These are phyloP conservation scores for Odontamblyopus lacepedii DNA, from an alignment of 2,797 vertebrate species.

Conservation along the genomic window DNA sequence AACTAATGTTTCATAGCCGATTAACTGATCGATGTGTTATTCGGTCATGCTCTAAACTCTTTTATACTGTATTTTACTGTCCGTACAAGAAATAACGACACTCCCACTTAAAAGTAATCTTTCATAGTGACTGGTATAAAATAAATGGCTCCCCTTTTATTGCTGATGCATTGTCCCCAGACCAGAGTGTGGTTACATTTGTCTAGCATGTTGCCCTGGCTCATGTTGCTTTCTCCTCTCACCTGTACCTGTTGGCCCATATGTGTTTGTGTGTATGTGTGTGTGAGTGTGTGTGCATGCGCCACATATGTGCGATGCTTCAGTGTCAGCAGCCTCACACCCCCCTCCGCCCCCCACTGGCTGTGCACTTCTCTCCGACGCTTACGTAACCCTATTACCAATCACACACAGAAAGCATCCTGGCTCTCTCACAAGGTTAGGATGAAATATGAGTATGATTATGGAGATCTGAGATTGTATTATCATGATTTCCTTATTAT, in stretches of 20 bases:
- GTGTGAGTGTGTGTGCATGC: slow-evolving; percentile 16
- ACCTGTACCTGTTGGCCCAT: slow-evolving; percentile 22
- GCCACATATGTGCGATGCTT: slow-evolving; percentile 58
- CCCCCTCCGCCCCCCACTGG: slow-evolving; percentile 18
- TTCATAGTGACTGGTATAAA: slow-evolving; percentile 1
- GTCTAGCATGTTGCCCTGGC: slow-evolving; percentile 8
- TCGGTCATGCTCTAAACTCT: not conserved
- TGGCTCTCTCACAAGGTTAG: slow-evolving; percentile 76
- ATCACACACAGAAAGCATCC: slow-evolving; percentile 71
- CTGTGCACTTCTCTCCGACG: slow-evolving; percentile 52
- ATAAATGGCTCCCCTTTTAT: slow-evolving; percentile 4
- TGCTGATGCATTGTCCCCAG: slow-evolving; percentile 34
- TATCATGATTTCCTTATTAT: slow-evolving; percentile 78
- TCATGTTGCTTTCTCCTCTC: slow-evolving; percentile 17
- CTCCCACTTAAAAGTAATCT: slow-evolving; percentile 1
- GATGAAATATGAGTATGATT: slow-evolving; percentile 77
- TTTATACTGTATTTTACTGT: not conserved
- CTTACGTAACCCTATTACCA: slow-evolving; percentile 73
- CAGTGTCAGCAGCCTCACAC: slow-evolving; percentile 43
- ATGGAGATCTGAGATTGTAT: slow-evolving; percentile 75
- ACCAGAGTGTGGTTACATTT: slow-evolving; percentile 11
- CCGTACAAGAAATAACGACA: slow-evolving; percentile 3
- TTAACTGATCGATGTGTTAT: not conserved
- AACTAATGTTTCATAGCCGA: not conserved
- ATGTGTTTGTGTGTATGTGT: slow-evolving; percentile 17